Percentiles rank a stretch among this genome's conserved stretches.
Evolutionary conservation across 2,113 vertebrate species (phyloP).

Genomic region (Corydoras maculifer): DNA sequence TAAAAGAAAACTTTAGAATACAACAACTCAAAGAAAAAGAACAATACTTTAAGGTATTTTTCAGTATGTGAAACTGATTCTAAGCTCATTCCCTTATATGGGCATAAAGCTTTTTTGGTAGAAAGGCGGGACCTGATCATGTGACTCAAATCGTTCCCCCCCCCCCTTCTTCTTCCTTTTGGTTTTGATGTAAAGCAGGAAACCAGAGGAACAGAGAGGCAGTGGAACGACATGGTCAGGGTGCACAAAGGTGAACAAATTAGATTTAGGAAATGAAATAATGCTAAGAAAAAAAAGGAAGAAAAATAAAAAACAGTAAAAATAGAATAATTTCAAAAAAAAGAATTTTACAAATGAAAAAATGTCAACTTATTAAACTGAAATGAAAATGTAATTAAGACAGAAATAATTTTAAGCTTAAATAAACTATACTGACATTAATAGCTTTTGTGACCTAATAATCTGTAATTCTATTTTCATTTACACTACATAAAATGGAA

Average conservation of each 20-base stretch:
- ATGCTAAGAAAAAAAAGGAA: neutral
- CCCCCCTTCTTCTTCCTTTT: neutral
- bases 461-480: too few relatives aligned
- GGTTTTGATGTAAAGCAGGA: slow-evolving; percentile 5
- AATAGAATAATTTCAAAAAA: neutral
- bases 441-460: too few relatives aligned
- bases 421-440: too few relatives aligned
- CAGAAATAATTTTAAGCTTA: too few relatives aligned
- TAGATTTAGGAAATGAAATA: neutral
- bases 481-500: too few relatives aligned
- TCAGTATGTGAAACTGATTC: neutral
- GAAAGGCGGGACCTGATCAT: slow-evolving; percentile 15
- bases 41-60: neutral
- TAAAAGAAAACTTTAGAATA: too few relatives aligned
- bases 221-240: neutral
- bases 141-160: neutral
- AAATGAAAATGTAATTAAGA: too few relatives aligned
- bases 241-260: neutral
- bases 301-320: neutral
- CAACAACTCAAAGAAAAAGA: too few relatives aligned
- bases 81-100: slow-evolving; percentile 48
- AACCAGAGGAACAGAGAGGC: neutral
- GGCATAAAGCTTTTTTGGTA: slow-evolving; percentile 36
- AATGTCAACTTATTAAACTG: too few relatives aligned
- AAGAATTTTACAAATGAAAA: too few relatives aligned